phyloP scores from a whole-genome alignment of 2,113 vertebrate genomes.

The Cyphomyrus plagiostoma region DNA sequence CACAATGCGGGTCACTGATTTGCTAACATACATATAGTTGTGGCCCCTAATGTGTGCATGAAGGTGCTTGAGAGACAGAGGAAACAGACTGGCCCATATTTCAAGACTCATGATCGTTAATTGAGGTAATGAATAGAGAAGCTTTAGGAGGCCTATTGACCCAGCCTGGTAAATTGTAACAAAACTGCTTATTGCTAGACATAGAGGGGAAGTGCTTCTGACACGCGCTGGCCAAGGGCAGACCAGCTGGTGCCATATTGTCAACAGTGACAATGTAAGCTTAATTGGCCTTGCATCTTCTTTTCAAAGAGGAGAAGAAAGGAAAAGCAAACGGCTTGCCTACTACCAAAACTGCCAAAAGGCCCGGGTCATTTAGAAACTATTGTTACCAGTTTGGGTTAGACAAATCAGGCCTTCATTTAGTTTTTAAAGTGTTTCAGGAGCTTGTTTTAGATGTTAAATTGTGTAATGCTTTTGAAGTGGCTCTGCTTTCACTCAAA shows the following conservation, averaged over 20 bases:
- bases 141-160: conserved; percentile 46
- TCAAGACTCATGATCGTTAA: conserved; percentile 70
- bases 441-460: background rate
- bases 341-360: conserved; percentile 9
- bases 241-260: conserved; percentile 50
- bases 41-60: conserved; percentile 13
- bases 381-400: conserved; percentile 10
- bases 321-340: conserved; percentile 3
- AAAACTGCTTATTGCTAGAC: conserved; percentile 48
- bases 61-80: conserved; percentile 27
- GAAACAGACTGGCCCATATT: conserved; percentile 65
- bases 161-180: conserved; percentile 63
- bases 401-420: conserved; percentile 7
- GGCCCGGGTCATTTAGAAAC: conserved; percentile 19
- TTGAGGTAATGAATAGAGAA: conserved; percentile 75
- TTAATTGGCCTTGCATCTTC: conserved; percentile 43
- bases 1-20: conserved; percentile 34
- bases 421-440: background rate
- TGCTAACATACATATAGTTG: conserved; percentile 33
- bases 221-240: conserved; percentile 35
- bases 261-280: conserved; percentile 38
- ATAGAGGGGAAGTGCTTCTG: conserved; percentile 41
- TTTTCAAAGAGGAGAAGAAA: conserved; percentile 24
- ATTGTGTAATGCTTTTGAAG: conserved; percentile 3
- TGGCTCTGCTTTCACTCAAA: background rate